Conservation (phyloP, 2,113 vertebrate species). For the Ranitomeya variabilis region DNA sequence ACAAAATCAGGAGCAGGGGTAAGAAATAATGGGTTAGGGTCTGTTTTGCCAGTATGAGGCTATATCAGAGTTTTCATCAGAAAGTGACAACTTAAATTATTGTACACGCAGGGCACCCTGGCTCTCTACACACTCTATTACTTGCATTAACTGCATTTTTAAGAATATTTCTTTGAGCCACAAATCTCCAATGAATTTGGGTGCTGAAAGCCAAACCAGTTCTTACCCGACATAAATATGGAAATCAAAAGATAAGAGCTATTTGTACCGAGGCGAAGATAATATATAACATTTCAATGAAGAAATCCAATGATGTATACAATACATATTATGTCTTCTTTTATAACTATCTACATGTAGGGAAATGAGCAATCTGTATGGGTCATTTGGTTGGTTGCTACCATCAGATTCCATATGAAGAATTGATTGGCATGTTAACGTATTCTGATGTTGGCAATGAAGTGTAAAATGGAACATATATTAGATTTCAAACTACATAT, state of each 20-base stretch:
- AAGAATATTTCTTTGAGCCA: not conserved
- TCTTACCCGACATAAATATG: not conserved
- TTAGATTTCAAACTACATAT: conserved; percentile 38
- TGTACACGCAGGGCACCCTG: not conserved
- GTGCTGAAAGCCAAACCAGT: not conserved
- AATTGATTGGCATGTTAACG: conserved; percentile 41
- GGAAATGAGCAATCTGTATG: conserved; percentile 42
- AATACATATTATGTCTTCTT: conserved; percentile 7
- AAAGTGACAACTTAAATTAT: not conserved
- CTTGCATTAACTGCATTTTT: not conserved
- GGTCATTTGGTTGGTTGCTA: conserved; percentile 38
- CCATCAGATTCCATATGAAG: conserved; percentile 17
- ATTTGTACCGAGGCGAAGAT: not conserved
- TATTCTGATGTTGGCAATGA: conserved; percentile 33
- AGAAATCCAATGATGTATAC: not conserved
- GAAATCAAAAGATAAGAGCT: not conserved
- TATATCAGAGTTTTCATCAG: too few species aligned
- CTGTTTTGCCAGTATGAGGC: too few species aligned
- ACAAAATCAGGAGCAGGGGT: too few species aligned
- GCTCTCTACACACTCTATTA: not conserved
- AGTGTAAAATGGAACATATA: conserved; percentile 46
- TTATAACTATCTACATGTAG: not conserved
- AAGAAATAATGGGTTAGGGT: too few species aligned
- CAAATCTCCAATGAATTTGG: not conserved
- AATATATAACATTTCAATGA: not conserved